Conservation (phyloP, 2,888 invertebrate genomes). For the Drosophila eohydei region DNA sequence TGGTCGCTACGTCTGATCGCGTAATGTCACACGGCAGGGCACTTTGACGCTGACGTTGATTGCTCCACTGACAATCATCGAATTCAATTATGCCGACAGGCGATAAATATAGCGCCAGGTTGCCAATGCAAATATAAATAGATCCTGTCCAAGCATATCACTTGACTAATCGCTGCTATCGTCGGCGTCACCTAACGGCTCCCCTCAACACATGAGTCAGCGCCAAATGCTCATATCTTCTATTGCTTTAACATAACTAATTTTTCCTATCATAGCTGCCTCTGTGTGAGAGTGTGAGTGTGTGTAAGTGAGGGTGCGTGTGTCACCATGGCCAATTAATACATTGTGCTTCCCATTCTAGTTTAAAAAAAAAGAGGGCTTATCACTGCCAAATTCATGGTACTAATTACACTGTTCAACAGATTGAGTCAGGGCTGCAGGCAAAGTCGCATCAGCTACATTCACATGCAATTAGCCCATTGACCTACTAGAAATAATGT, state of each 20-base stretch:
- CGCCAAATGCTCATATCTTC: constrained; percentile 8
- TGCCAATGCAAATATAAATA: constrained; percentile 42
- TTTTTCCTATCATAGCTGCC: not conserved
- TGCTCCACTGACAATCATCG: constrained; percentile 48
- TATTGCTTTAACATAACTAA: constrained; percentile 18
- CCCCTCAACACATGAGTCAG: constrained; percentile 28
- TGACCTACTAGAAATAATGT: too few species aligned
- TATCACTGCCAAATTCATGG: constrained; percentile 4
- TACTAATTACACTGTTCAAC: constrained; percentile 10
- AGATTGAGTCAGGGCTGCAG: too few species aligned
- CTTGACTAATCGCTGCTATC: constrained; percentile 19
- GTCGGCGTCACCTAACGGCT: constrained; percentile 30
- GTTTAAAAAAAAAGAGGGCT: constrained; percentile 12
- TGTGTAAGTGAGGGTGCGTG: constrained; percentile 2
- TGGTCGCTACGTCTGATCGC: not conserved
- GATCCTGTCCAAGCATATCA: constrained; percentile 11
- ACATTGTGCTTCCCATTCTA: constrained; percentile 29
- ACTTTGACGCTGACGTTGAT: not conserved
- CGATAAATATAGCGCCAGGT: constrained; percentile 47
- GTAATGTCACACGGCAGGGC: constrained; percentile 11
- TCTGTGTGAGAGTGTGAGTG: not conserved
- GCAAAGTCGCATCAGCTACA: too few species aligned
- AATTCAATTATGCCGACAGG: constrained; percentile 60
- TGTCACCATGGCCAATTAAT: constrained; percentile 18
- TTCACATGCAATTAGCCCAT: too few species aligned